A percentile compares a stretch with the other conserved stretches of the same genome.
These are phyloP conservation scores for Trematomus bernacchii DNA, from an alignment of 2,797 vertebrate species.

Conservation along the genomic window DNA sequence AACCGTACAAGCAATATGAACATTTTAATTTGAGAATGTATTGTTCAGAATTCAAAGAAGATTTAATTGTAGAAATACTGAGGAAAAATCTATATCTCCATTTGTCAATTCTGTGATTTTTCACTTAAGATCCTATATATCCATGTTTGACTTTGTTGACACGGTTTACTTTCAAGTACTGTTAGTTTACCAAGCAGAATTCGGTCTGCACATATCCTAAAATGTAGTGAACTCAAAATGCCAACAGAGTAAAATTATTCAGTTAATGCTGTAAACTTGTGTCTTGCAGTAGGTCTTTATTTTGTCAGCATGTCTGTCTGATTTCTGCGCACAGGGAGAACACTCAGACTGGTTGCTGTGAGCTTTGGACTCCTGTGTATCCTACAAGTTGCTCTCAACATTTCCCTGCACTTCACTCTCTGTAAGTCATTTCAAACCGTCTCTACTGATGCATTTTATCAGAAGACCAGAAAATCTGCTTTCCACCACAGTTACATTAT, in stretches of 20 bases:
- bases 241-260: not conserved
- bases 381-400: conserved; percentile 54
- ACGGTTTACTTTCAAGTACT: not conserved
- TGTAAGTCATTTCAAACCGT: conserved; percentile 26
- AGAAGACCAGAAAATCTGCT: not conserved
- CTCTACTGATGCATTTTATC: not conserved
- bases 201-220: not conserved
- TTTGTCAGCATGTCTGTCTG: conserved; percentile 3
- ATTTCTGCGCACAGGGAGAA: conserved; percentile 35
- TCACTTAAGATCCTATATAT: not conserved
- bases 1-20: not conserved
- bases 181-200: too few relatives aligned
- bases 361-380: conserved; percentile 61
- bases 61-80: not conserved
- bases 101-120: not conserved
- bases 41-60: not conserved
- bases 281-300: not conserved
- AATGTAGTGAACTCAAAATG: not conserved
- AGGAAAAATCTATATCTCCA: not conserved
- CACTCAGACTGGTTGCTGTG: conserved; percentile 24
- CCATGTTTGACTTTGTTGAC: not conserved
- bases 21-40: not conserved
- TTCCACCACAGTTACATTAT: not conserved
- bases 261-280: not conserved
- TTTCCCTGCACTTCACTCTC: conserved; percentile 44